Evolutionary conservation across 2,888 invertebrate species (phyloP).

Genomic region (Toxonevra muliebris): DNA sequence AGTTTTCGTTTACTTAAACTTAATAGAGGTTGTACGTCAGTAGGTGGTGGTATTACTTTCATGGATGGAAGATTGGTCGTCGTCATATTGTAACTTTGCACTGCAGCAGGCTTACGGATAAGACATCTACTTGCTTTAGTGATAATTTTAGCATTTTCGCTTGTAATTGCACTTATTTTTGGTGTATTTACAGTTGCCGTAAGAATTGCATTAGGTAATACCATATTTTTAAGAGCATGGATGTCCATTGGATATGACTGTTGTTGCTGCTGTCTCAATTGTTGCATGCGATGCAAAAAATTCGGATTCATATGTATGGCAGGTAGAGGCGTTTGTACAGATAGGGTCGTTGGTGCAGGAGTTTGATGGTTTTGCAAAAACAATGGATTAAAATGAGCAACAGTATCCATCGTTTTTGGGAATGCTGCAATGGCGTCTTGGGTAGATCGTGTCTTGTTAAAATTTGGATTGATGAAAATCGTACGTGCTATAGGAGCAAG

Average conservation of each 20-base stretch:
- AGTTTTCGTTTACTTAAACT: conserved; percentile 59
- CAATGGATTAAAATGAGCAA: conserved; percentile 50
- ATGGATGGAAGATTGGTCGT: neutral
- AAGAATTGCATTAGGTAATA: neutral
- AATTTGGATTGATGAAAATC: conserved; percentile 63
- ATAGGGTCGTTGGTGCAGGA: too few species aligned
- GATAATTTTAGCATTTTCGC: conserved; percentile 51
- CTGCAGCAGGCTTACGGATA: conserved; percentile 51
- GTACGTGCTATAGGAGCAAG: conserved; percentile 43
- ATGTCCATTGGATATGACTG: conserved; percentile 23
- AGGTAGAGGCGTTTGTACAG: conserved; percentile 14
- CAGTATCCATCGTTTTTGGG: conserved; percentile 28
- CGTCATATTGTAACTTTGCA: neutral
- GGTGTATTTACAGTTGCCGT: neutral
- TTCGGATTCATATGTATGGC: conserved; percentile 63
- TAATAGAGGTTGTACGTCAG: conserved; percentile 48
- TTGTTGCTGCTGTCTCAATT: conserved; percentile 29
- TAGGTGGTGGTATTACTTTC: conserved; percentile 5
- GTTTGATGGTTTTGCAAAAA: conserved; percentile 38
- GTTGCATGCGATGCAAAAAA: conserved; percentile 50
- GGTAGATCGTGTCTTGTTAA: conserved; percentile 42
- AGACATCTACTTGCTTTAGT: conserved; percentile 60
- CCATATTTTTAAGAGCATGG: neutral
- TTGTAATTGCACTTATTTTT: neutral
- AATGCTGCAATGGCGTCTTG: conserved; percentile 23